Evolutionary conservation across 2,797 vertebrate genomes (phyloP), one percentile per base, ranked within the genome.

Genomic region (Lepus oiostolus): DNA sequence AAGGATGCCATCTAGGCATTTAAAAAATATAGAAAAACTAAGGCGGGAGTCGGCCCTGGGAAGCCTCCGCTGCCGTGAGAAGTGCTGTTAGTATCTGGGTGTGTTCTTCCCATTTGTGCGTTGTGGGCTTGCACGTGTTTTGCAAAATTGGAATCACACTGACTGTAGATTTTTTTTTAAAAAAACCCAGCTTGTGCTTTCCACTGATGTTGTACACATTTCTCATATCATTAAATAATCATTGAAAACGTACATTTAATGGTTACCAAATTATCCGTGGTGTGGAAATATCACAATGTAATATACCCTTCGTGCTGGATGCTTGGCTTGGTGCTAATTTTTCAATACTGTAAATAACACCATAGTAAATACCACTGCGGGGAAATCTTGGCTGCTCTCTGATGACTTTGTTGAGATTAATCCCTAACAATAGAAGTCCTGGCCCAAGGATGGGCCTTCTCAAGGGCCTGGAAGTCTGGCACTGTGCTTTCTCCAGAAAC

Each of bases 321-420:
- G 4, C 10, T 26, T 50, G 60, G 8, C 10, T n/a, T 84, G 14
- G 70, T 93, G 74, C 77, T 90, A 60, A 84, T 50, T 68, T 63
- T 77, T 93, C 0, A 0, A 8, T 77, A 26, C 67, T 77, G 47
- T 30, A 91, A 90, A 90, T 6, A 32, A 47, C 7, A 67, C 0
- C 7, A 12, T 1, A 67, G 58, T 32, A 72, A 71, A 47, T 3
- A 38, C 5, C 16, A 58, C 1, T 74, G 7, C 10, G 77, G 72
- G 72, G 63, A 70, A 89, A 26, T 72, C 35, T 85, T 71, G 47
- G 30, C 50, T 30, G 26, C 2, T 10, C 72, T 83, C 74, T 24
- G n/a, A 81, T 67, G n/a, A 28, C 54, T 88, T 88, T 32, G 92
- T 65, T 72, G 50, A 84, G 47, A 74, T 85, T 58, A 54, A 52